A percentile compares a stretch with the other conserved stretches of the same genome.
These are phyloP conservation scores for Callosobruchus maculatus DNA, from an alignment of 2,888 invertebrate genomes.

Conservation along the genomic window DNA sequence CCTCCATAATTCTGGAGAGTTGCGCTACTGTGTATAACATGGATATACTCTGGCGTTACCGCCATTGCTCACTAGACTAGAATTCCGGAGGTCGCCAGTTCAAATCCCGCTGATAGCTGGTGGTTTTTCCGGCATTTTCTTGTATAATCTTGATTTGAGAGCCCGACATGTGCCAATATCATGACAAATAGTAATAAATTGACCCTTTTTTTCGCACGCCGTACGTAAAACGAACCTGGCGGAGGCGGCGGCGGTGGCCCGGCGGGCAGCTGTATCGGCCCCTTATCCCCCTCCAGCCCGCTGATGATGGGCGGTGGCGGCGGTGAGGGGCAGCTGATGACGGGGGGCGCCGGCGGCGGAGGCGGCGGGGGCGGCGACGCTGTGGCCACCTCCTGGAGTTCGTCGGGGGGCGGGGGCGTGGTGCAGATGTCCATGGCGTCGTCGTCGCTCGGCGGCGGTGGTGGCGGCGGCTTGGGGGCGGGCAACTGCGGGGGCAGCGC, in stretches of 20 bases:
- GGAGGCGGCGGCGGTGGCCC: background rate
- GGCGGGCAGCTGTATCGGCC: background rate
- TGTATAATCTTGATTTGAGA: too few species aligned
- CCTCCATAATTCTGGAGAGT: too few species aligned
- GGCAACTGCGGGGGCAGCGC: background rate
- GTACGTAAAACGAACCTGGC: too few species aligned
- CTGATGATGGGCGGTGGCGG: constrained; percentile 41
- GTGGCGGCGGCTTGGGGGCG: background rate
- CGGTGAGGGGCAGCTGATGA: constrained; percentile 33
- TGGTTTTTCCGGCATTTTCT: too few species aligned
- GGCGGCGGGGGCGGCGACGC: background rate
- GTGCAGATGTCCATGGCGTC: constrained; percentile 61
- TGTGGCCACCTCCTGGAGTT: constrained; percentile 28
- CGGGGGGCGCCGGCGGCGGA: constrained; percentile 33
- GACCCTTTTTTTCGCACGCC: too few species aligned
- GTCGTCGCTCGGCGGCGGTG: constrained; percentile 47
- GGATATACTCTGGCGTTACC: too few species aligned
- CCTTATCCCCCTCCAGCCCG: constrained; percentile 2
- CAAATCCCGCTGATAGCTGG: too few species aligned
- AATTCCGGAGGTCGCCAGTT: too few species aligned
- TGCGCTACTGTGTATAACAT: too few species aligned
- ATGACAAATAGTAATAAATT: too few species aligned
- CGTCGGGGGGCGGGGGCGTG: constrained; percentile 50
- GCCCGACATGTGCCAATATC: too few species aligned
- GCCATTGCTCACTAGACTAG: too few species aligned